Percentiles rank a stretch among this genome's conserved stretches.
Conservation (phyloP, 2,888 invertebrate species). For the Portevinia maculata region DNA sequence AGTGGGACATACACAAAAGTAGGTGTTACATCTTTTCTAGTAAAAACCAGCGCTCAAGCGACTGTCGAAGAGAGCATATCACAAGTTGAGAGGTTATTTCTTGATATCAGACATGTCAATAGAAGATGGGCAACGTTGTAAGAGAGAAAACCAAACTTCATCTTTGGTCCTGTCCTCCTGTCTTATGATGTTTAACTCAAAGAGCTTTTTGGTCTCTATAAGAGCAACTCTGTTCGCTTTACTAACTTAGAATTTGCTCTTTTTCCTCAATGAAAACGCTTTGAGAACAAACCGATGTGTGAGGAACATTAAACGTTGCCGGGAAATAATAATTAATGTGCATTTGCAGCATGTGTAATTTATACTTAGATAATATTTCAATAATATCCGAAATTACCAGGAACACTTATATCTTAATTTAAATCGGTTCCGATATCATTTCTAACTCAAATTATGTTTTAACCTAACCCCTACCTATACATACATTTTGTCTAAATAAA, state of each 20-base stretch:
- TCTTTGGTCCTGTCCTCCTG: slow-evolving; percentile 10
- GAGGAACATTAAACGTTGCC: slow-evolving; percentile 9
- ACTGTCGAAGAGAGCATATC: slow-evolving; percentile 30
- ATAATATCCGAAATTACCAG: too few relatives aligned
- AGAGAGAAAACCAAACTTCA: slow-evolving; percentile 31
- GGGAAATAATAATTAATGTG: background rate
- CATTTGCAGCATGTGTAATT: background rate
- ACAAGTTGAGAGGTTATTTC: slow-evolving; percentile 25
- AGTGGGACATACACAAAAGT: slow-evolving; percentile 47
- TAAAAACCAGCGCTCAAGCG: slow-evolving; percentile 31
- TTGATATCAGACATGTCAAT: slow-evolving; percentile 9
- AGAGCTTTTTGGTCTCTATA: slow-evolving; percentile 43
- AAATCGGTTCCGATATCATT: too few relatives aligned
- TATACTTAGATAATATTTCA: background rate
- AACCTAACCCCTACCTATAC: too few relatives aligned
- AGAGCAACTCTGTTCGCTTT: slow-evolving; percentile 8
- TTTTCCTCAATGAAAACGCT: slow-evolving; percentile 11
- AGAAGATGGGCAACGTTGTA: slow-evolving; percentile 7
- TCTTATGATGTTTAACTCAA: slow-evolving; percentile 19
- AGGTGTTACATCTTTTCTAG: slow-evolving; percentile 25
- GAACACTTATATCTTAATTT: too few relatives aligned
- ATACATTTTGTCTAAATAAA: too few relatives aligned
- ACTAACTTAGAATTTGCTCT: background rate
- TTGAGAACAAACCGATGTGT: background rate
- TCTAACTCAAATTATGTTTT: too few relatives aligned